A percentile compares a stretch with the other conserved stretches of the same genome.
Conservation (phyloP, 1,140 invertebrate genomes). For the Lasioglossum albipes region DNA sequence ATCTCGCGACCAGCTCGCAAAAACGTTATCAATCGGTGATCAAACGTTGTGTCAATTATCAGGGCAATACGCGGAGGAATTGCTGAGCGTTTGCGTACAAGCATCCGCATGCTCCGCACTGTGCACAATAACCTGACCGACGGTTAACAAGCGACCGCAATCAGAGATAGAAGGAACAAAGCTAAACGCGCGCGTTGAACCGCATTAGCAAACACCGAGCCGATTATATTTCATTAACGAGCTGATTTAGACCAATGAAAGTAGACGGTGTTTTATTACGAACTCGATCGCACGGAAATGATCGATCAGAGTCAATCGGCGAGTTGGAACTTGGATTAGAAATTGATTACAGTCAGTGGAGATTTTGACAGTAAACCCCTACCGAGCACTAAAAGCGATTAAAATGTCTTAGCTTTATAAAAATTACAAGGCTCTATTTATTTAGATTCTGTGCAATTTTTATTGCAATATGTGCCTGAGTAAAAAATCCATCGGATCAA, state of each 20-base stretch:
- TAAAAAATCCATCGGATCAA: too few relatives aligned
- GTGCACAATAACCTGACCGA: not conserved
- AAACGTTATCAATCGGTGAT: not conserved
- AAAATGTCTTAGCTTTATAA: too few relatives aligned
- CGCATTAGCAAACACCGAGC: not conserved
- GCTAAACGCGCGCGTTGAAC: conserved; percentile 6
- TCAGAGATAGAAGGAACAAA: conserved; percentile 50
- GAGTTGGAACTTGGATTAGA: too few relatives aligned
- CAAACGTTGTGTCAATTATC: not conserved
- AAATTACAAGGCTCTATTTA: too few relatives aligned
- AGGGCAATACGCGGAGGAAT: not conserved
- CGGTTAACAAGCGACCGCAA: conserved; percentile 43
- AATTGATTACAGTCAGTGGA: too few relatives aligned
- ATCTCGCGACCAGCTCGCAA: not conserved
- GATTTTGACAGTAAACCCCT: too few relatives aligned
- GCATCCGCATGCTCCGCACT: not conserved
- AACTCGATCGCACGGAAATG: too few relatives aligned
- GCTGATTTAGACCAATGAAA: not conserved
- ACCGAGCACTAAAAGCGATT: too few relatives aligned
- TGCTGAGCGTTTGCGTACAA: not conserved
- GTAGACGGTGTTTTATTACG: too few relatives aligned
- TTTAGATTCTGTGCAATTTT: too few relatives aligned
- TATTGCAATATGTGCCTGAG: too few relatives aligned
- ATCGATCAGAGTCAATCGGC: too few relatives aligned
- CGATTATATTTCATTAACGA: conserved; percentile 47